Base-by-base conservation (phyloP, 37 sponge, comb jelly and placozoan species). In the Hexactinellida sp. region DNA sequence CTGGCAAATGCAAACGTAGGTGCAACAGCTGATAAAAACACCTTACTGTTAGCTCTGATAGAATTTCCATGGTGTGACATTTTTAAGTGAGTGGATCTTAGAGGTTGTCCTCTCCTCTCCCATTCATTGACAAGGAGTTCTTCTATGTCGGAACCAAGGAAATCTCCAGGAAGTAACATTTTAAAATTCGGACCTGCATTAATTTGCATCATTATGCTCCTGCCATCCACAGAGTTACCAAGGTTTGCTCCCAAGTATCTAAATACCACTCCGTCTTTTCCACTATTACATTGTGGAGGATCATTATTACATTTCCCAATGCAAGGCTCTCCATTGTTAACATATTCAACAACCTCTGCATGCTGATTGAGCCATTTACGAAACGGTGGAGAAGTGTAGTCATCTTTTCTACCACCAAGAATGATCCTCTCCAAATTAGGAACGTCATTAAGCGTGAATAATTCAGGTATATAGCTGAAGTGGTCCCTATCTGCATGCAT, bases 401-500 rank as follows among this genome's bases (percentile, higher is more conserved):
- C 76, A n/a, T 63, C 76, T 28, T 63, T 63, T 63, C 76, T 63
- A 7, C 76, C 76, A n/a, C 76, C 76, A 25, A 63, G 30, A 7
- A 63, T 63, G 3, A 63, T 63, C 30, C 76, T 10, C 30, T 63
- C 28, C 34, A 63, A 63, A 23, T 63, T 63, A 10, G 76, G 76
- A 63, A 63, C 76, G 34, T 63, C 76, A 23, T 63, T 63, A n/a
- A 63, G 76, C 3, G 76, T 63, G 76, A 63, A 63, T 32, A 63
- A 28, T 63, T 63, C 76, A 63, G 76, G 76, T 25, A 63, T 63
- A 23, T 63, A 63, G 34, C 76, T 63, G 13, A 63, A 63, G 34
- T 63, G 76, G 34, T 63, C 76, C 76, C 76, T 63, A 63, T 63
- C 76, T n/a, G 76, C 76, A 63, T 63, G 76, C 76, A 63, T 63